phyloP scores from a whole-genome alignment of 2,113 vertebrate genomes.

The Rhinopomastus cyanomelas region DNA sequence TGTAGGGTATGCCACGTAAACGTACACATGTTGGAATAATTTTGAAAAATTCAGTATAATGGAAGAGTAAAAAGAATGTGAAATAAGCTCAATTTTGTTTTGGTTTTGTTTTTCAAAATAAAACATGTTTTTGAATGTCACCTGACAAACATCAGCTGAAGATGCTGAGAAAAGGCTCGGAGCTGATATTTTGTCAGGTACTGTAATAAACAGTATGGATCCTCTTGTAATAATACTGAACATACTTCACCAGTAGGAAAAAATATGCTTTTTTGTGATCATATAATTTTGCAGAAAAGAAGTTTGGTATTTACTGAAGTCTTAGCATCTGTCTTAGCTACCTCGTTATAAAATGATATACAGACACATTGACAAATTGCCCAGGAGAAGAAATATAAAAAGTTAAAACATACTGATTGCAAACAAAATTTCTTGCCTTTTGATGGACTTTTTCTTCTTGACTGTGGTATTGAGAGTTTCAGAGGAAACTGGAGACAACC shows the following conservation, averaged over 20 bases:
- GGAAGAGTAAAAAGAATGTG: constrained; percentile 44
- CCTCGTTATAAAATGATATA: not conserved
- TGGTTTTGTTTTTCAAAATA: constrained; percentile 19
- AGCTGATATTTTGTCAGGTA: constrained; percentile 34
- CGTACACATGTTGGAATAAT: not conserved
- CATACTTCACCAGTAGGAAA: not conserved
- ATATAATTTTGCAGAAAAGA: not conserved
- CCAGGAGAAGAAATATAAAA: not conserved
- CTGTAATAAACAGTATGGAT: not conserved
- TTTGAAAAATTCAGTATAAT: not conserved
- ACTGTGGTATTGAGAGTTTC: not conserved
- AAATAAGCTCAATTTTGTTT: constrained; percentile 29
- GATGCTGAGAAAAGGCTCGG: constrained; percentile 6
- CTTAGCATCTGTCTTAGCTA: not conserved
- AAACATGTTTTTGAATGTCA: constrained; percentile 36
- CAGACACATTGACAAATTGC: not conserved
- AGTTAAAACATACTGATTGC: not conserved
- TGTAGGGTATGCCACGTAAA: not conserved
- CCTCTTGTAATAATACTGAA: constrained; percentile 14
- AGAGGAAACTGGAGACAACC: not conserved
- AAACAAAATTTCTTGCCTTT: not conserved
- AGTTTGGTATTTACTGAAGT: not conserved
- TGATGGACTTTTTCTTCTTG: not conserved
- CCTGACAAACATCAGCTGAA: constrained; percentile 24
- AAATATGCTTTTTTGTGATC: not conserved